Base-by-base conservation (phyloP, 1,140 invertebrate species). In the Drosophila mauritiana region DNA sequence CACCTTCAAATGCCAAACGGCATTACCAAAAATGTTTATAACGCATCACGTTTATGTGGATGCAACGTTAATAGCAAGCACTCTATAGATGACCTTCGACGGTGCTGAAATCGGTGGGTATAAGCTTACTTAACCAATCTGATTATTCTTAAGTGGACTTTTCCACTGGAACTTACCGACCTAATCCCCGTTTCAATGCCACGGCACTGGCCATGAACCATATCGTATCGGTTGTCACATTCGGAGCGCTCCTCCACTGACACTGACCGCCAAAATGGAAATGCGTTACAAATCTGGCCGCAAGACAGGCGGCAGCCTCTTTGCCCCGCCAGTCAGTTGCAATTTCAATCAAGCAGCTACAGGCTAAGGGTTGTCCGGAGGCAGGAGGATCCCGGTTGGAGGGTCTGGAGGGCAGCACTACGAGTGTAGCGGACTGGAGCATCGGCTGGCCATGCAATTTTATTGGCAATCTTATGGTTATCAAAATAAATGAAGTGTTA, bases 401-500 rank as follows among this genome's bases (percentile, higher is more conserved):
- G 37, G 37, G 11, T 13, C 10, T 25, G 49, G 40, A 37, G 40
- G 36, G 53, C 46, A 76, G 55, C 39, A 17, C 8, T 15, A 22
- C 20, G 20, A 22, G 20, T 22, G 27, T 46, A 45, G 59, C 8
- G 40, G 46, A 54, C 40, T 40, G 52, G 20, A 48, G 53, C 31
- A 54, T 45, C 45, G 36, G 27, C 61, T 74, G 53, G 53, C 31
- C 72, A 48, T 56, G 63, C 62, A 74, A 78, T 64, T 70, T 84
- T 79, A 82, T 82, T 88, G 78, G 83, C 83, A 88, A 88, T 88
- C 84, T 88, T 88, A 89, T 88, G 84, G 77, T 90, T 89, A 89
- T 89, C 85, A 89, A 84, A 89, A 84, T 89, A 90, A 89, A 89
- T 89, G 85, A 89, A 89, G 85, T 90, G 84, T 88, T 88, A 78